phyloP scores from a whole-genome alignment of 2,888 invertebrate species.

The Thera obeliscata region DNA sequence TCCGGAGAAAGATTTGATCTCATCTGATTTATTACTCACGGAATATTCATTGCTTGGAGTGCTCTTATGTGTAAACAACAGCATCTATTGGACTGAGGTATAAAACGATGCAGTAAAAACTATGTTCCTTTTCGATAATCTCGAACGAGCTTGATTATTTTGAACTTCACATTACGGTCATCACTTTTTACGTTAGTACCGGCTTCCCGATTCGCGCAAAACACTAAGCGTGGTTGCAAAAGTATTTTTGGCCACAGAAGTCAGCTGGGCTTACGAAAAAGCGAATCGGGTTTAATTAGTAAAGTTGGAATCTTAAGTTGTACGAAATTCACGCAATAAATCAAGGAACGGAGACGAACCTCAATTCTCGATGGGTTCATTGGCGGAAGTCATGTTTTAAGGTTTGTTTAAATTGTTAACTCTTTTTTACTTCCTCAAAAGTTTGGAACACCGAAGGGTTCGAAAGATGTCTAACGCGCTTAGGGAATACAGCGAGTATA shows the following conservation, averaged over 20 bases:
- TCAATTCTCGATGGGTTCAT: conserved; percentile 3
- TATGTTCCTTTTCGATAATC: too few species aligned
- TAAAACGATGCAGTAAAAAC: too few species aligned
- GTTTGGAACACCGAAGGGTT: background rate
- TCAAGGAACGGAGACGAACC: conserved; percentile 46
- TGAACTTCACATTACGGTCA: background rate
- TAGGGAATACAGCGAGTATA: too few species aligned
- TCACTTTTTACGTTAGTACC: background rate
- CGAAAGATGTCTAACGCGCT: too few species aligned
- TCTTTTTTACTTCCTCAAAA: background rate
- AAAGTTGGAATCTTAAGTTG: conserved; percentile 66
- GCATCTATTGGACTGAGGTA: too few species aligned
- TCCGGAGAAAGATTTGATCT: conserved; percentile 15
- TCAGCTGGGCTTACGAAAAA: conserved; percentile 60
- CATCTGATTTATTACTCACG: conserved; percentile 22
- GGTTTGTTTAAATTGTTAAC: background rate
- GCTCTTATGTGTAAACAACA: conserved; percentile 1
- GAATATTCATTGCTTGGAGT: conserved; percentile 1
- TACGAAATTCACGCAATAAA: conserved; percentile 66
- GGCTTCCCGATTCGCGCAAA: conserved; percentile 25
- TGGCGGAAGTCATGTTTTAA: background rate
- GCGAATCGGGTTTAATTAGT: conserved; percentile 70
- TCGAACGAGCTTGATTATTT: too few species aligned
- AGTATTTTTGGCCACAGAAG: conserved; percentile 57
- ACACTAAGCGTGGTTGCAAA: conserved; percentile 52